These are phyloP conservation scores for Phengaris arion DNA, from an alignment of 2,888 invertebrate genomes.

Conservation along the genomic window DNA sequence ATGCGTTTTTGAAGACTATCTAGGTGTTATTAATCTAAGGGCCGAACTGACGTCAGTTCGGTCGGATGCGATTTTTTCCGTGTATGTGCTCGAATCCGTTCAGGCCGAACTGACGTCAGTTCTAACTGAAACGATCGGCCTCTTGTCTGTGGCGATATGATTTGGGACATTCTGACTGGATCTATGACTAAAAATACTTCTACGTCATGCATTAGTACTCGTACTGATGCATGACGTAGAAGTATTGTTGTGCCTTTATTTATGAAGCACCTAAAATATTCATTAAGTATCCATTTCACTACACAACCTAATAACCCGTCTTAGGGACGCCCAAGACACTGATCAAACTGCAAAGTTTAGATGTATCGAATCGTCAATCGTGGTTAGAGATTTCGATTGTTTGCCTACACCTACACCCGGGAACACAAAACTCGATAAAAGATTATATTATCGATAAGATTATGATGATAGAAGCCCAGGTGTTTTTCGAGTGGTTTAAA, in stretches of 20 bases:
- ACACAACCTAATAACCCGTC: no score
- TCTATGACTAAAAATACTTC: no score
- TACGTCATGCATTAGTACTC: no score
- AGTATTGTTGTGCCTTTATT: not conserved
- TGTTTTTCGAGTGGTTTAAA: constrained; percentile 2
- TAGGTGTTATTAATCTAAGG: no score
- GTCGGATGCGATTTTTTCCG: no score
- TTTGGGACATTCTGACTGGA: no score
- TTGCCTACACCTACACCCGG: not conserved
- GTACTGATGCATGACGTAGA: not conserved
- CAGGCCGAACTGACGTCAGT: no score
- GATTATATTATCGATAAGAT: not conserved
- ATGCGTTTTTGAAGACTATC: no score
- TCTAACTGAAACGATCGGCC: no score
- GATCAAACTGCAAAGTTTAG: not conserved
- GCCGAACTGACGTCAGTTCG: no score
- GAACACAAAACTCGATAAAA: not conserved
- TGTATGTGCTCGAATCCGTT: no score
- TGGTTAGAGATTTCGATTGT: not conserved
- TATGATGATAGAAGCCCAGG: not conserved
- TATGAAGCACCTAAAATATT: not conserved
- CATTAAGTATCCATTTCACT: constrained; percentile 12
- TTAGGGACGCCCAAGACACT: not conserved
- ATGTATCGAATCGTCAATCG: not conserved
- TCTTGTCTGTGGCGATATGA: no score